Evolutionary conservation across 2,113 vertebrate genomes (phyloP), one percentile per base, ranked within the genome.

Genomic region (Aleadryas rufinucha): DNA sequence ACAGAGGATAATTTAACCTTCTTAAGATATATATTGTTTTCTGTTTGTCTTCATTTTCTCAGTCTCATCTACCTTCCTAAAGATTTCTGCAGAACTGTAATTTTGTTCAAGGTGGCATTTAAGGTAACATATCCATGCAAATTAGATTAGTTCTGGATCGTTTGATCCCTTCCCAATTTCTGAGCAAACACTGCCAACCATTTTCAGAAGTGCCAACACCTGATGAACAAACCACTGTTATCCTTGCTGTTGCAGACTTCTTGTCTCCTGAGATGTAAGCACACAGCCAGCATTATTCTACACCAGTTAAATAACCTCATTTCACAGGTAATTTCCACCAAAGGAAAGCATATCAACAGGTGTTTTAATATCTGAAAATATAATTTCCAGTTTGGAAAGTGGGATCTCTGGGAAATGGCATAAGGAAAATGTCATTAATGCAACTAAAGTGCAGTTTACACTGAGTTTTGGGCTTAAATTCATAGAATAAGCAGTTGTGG

Each of bases 61-160:
- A n/a, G 4, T 69, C 75, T 83, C 23, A 30, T 22, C 64, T 59
- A 35, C 45, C 47, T 89, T 86, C 42, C 52, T 39, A 84, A 96
- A 71, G 33, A 33, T 60, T 69, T 82, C 69, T 59, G 31, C 65
- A 79, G 72, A 71, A 56, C 52, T 79, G 28, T 17, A 37, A 37
- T 92, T 89, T 82, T 71, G 39, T 94, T 82, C 65, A 72, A 85
- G 77, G 65, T 89, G 49, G 74, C 69, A 78, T 89, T 95, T 97
- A 87, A 95, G 81, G 93, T 95, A 91, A 96, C 93, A 89, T 65
- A 89, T 76, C 89, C 37, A 2, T 94, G 81, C 61, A 96, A 95
- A 95, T 94, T 91, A 65, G 61, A 87, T 96, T 85, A 94, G 74
- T 94, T 94, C 84, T 87, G 70, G 74, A 65, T 79, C 7, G 0